Evolutionary conservation across 2,113 vertebrate genomes (phyloP).

Genomic region (Fulica atra): DNA sequence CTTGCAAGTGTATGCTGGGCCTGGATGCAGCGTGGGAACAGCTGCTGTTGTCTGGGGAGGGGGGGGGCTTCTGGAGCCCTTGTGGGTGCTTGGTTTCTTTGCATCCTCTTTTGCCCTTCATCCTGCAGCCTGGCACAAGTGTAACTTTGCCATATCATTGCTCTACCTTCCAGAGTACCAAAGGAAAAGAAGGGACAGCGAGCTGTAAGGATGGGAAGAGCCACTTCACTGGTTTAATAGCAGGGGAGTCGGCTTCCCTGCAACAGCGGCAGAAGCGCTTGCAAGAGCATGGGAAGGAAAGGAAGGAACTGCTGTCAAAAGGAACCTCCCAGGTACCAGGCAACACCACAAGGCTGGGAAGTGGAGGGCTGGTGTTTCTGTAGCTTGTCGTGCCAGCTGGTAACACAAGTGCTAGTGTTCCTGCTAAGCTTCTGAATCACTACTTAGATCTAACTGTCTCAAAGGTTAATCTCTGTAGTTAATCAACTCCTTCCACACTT

Average conservation of each 20-base stretch:
- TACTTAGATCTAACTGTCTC: not conserved
- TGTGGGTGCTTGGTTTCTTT: not conserved
- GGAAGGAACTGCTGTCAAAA: conserved; percentile 90
- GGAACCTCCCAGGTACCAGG: conserved; percentile 79
- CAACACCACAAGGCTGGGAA: not conserved
- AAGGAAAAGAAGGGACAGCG: conserved; percentile 78
- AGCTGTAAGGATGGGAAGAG: conserved; percentile 81
- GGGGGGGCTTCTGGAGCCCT: not conserved
- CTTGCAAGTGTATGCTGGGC: not conserved
- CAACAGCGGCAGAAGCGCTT: conserved; percentile 85
- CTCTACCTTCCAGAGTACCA: conserved; percentile 76
- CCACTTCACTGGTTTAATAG: conserved; percentile 50
- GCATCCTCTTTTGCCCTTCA: not conserved
- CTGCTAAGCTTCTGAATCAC: not conserved
- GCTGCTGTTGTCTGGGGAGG: not conserved
- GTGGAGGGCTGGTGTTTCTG: not conserved
- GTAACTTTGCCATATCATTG: not conserved
- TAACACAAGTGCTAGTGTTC: not conserved
- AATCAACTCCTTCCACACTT: not conserved
- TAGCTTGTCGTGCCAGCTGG: not conserved
- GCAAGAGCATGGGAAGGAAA: conserved; percentile 91
- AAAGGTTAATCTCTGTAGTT: conserved; percentile 16
- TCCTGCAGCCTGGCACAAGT: not conserved
- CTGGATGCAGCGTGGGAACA: not conserved
- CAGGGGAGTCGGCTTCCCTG: conserved; percentile 64